phyloP scores from a whole-genome alignment of 2,888 invertebrate genomes.

The Eupithecia pulchellata region DNA sequence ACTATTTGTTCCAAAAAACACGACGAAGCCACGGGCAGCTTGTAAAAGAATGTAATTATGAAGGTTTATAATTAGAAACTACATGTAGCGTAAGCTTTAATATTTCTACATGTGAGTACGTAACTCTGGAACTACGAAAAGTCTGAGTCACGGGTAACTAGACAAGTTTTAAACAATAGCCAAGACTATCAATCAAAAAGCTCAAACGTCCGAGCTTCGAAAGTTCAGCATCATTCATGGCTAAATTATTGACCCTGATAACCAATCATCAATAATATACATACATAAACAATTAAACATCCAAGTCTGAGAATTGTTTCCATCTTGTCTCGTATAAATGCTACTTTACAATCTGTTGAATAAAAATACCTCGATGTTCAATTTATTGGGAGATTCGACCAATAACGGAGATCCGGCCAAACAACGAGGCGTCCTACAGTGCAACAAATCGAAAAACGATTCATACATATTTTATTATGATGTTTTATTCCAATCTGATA shows the following conservation, averaged over 20 bases:
- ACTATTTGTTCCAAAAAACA: no score
- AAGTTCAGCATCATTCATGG: constrained; percentile 60
- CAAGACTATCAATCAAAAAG: constrained; percentile 62
- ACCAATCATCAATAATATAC: constrained; percentile 31
- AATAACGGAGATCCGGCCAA: constrained; percentile 32
- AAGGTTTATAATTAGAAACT: no score
- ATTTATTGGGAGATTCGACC: constrained; percentile 34
- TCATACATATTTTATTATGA: constrained; percentile 55
- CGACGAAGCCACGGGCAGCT: no score
- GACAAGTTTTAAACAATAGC: constrained; percentile 31
- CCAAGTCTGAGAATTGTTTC: constrained; percentile 31
- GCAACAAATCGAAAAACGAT: constrained; percentile 46
- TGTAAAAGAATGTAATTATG: no score
- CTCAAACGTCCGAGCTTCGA: constrained; percentile 62
- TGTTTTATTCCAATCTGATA: constrained; percentile 55
- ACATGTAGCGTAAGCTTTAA: no score
- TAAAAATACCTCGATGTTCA: constrained; percentile 36
- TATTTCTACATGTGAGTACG: neutral
- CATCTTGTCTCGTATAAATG: constrained; percentile 27
- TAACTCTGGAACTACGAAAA: neutral
- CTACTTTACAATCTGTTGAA: constrained; percentile 37
- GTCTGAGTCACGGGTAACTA: constrained; percentile 14
- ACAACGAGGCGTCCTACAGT: constrained; percentile 41
- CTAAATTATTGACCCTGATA: constrained; percentile 31
- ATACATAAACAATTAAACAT: constrained; percentile 1